Evolutionary conservation across 2,113 vertebrate genomes (phyloP).

Genomic region (Caranx ignobilis): DNA sequence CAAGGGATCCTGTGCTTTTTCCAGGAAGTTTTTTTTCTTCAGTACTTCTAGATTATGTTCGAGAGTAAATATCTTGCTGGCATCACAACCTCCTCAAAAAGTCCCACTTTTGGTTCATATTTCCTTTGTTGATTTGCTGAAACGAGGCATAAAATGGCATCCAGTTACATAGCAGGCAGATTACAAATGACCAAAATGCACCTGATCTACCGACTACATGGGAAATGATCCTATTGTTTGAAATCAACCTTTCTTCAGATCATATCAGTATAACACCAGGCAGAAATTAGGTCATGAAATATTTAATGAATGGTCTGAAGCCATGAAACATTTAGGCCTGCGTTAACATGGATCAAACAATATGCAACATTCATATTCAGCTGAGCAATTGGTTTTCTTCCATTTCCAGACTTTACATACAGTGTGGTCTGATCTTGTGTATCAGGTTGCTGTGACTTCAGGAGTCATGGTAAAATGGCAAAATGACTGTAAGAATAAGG

Average conservation of each 20-base stretch:
- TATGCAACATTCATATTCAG: neutral
- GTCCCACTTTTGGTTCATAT: too few species aligned
- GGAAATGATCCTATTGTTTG: neutral
- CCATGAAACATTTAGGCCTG: neutral
- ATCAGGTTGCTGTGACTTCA: neutral
- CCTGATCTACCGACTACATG: too few species aligned
- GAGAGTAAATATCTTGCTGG: too few species aligned
- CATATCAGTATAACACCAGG: neutral
- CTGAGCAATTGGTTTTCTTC: neutral
- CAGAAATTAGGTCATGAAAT: constrained; percentile 1
- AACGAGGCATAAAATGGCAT: too few species aligned
- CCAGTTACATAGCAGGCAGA: too few species aligned
- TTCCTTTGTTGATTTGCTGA: too few species aligned
- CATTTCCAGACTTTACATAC: neutral
- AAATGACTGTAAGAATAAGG: too few species aligned
- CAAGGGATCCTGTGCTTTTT: constrained; percentile 11
- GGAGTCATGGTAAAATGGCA: neutral
- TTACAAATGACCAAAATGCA: too few species aligned
- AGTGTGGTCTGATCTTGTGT: neutral
- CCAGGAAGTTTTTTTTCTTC: neutral
- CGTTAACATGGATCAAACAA: neutral
- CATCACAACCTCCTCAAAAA: too few species aligned
- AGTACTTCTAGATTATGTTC: neutral
- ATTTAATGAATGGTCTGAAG: neutral
- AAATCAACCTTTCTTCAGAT: neutral